Evolutionary conservation across 1,140 invertebrate species (phyloP).

Genomic region (Pantala flavescens): DNA sequence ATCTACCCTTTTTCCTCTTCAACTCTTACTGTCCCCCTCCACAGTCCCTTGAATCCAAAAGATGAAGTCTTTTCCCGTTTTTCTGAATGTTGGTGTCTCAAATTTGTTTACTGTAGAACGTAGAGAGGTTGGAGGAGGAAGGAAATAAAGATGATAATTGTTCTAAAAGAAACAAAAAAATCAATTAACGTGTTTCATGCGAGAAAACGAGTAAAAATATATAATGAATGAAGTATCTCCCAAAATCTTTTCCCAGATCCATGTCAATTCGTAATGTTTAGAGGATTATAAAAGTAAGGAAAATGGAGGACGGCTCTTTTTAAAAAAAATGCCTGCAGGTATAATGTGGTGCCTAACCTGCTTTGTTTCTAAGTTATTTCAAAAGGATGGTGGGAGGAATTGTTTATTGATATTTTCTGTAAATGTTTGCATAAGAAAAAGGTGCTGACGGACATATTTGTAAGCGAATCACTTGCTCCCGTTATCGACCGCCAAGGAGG

Average conservation of each 20-base stretch:
- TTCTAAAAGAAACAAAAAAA: not conserved
- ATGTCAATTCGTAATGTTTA: conserved; percentile 3
- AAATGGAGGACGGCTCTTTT: not conserved
- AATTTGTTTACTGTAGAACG: not conserved
- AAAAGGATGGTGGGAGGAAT: not conserved
- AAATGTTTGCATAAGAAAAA: not conserved
- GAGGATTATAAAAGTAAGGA: not conserved
- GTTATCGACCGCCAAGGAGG: not conserved
- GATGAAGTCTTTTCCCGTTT: not conserved
- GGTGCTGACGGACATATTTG: not conserved
- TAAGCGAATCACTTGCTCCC: not conserved
- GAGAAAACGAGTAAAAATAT: not conserved
- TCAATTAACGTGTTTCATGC: not conserved
- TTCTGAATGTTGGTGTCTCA: conserved; percentile 9
- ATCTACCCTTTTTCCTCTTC: not conserved
- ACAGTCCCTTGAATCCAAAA: too few relatives aligned
- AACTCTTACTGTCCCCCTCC: too few relatives aligned
- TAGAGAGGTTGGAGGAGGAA: too few relatives aligned
- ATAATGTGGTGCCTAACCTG: not conserved
- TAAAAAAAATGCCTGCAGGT: not conserved
- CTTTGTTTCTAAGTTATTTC: conserved; percentile 7
- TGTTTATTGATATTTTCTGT: conserved; percentile 5
- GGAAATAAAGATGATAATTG: not conserved
- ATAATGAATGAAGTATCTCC: not conserved
- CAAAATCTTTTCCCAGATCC: not conserved